Base-by-base conservation (phyloP, 2,888 invertebrate species). In the Agriopis marginaria region DNA sequence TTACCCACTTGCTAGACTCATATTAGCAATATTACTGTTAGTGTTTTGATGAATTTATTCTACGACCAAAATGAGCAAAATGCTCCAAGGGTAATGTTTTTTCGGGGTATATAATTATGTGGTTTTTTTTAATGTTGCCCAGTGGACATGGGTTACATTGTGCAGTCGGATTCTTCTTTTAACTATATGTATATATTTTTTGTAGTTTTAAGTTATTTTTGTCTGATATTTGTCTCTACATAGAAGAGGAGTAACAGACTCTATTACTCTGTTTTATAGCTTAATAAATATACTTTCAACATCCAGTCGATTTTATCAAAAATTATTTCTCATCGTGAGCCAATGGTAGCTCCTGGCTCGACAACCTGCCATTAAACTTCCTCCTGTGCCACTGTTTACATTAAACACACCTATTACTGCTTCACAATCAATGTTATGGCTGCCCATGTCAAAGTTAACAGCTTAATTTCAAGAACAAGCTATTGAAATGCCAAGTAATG, bases 341-440 rank as follows among this genome's bases (percentile, higher is more conserved):
- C 51, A 45, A 14, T 47, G 50, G 65, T 63, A 66, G 45, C 8
- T 56, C 55, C 54, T 67, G 47, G 74, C 70, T 67, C 72, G 63
- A 71, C 75, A 75, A 72, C 66, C 76, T 70, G 71, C 78, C 73
- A 73, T 74, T 69, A 68, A 74, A 73, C 71, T 71, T 55, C 69
- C 68, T 75, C 68, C 70, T 76, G 76, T 78, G 68, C 71, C 68
- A 74, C 74, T 70, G 76, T 71, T 70, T 76, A 77, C 58, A 63
- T 72, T 70, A 73, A 71, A 75, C 75, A 72, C 74, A 75, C 72
- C 71, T 75, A 75, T 75, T 77, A 78, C 62, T 70, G 65, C 62
- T 75, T 74, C 69, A 76, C 72, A 77, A 75, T 67, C 75, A 74
- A 75, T 77, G 74, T 73, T 78, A 72, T 75, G 70, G 66, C 66